Conservation (phyloP, 1,140 invertebrate species). For the Calephelis virginiensis region DNA sequence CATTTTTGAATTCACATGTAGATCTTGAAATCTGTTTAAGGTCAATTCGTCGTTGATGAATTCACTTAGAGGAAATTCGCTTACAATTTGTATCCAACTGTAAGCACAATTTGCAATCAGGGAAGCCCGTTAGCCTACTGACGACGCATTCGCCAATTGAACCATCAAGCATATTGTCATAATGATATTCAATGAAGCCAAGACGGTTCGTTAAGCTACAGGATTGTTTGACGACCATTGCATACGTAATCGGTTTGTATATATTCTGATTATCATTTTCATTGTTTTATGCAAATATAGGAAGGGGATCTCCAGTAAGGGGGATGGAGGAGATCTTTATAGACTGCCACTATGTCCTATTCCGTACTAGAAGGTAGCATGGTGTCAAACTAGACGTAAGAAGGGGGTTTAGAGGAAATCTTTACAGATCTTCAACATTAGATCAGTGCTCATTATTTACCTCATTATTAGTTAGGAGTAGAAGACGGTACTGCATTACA, state of each 20-base stretch:
- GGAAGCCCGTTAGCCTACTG: conserved; percentile 9
- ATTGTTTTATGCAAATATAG: too few species aligned
- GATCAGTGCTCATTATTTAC: too few species aligned
- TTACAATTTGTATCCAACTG: conserved; percentile 16
- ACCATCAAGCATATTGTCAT: conserved; percentile 10
- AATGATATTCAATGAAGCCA: conserved; percentile 4
- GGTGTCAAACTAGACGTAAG: too few species aligned
- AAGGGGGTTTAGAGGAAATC: too few species aligned
- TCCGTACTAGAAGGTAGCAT: too few species aligned
- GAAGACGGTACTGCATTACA: too few species aligned
- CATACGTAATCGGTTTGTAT: not conserved
- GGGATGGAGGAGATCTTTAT: too few species aligned
- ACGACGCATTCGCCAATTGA: conserved; percentile 7
- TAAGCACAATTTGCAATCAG: conserved; percentile 16
- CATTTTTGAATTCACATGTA: conserved; percentile 2
- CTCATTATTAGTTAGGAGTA: too few species aligned
- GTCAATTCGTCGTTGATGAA: conserved; percentile 8
- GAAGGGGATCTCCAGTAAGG: too few species aligned
- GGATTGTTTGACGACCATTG: not conserved
- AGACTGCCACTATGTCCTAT: too few species aligned
- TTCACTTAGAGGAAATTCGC: conserved; percentile 15
- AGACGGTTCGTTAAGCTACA: conserved; percentile 7
- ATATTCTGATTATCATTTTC: too few species aligned
- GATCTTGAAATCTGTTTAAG: conserved; percentile 6
- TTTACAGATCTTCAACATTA: too few species aligned